Base-by-base conservation (phyloP, 2,888 invertebrate genomes). In the Chrysolina haemoptera region DNA sequence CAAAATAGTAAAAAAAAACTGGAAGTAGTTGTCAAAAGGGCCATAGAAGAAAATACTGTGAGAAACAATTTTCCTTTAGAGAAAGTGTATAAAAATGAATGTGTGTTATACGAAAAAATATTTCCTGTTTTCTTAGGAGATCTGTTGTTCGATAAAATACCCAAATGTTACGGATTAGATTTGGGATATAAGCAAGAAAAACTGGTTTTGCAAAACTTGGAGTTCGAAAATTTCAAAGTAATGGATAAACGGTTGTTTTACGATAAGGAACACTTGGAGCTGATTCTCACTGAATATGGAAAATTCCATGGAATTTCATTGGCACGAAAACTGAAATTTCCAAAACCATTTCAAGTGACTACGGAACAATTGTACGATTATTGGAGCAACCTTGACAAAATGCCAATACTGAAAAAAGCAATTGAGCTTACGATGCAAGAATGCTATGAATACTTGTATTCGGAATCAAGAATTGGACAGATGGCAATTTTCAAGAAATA, bases 301-400 rank as follows among this genome's bases (percentile, higher is more conserved):
- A 74, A 74, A 63, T 79, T 81, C 27, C 84, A 84, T 69, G 81
- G 78, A 14, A 50, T 79, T 20, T 80, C 81, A 0, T 79, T 79
- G 46, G 82, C 78, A 1, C 68, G 79, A 46, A 79, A 75, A 68
- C 70, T 78, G 40, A 62, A 75, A 40, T 55, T 78, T 35, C 71
- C 73, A 0, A 70, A 71, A 50, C 69, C 70, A 10, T 82, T 76
- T 73, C 20, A 73, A 3, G 48, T 75, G 48, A 1, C 74, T 10
- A 14, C 55, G 16, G 40, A 4, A 10, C 6, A 22, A 0, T 27
- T 73, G 14, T 20, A 16, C 11, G 22, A 71, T n/a, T 63, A 59
- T 55, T 74, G 68, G 70, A n/a, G 9, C 6, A 14, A 22, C 20
- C 12, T 66, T 16, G 12, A 50, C 8, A n/a, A 50, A 16, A 73